Evolutionary conservation across 2,888 invertebrate genomes (phyloP), one percentile per base, ranked within the genome.

Genomic region (Thecocarcelia acutangulata): DNA sequence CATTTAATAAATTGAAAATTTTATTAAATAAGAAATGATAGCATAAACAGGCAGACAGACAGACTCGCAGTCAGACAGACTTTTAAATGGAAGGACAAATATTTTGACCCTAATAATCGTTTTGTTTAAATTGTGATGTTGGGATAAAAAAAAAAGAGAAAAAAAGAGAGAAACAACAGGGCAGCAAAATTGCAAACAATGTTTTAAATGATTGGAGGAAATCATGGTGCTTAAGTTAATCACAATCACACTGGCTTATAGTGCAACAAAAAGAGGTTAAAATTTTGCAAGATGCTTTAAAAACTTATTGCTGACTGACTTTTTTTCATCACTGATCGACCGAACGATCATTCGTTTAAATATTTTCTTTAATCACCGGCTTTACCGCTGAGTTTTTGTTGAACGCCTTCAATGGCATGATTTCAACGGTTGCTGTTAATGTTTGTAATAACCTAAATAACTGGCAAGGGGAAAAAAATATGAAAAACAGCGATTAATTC

Each of bases 1-100:
- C 64, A 75, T 80, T 83, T 76, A 83, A 80, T 69, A 83, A 83
- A 80, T 83, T 83, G 83, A 61, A 79, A 75, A 72, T 79, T 79
- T 80, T 42, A 74, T 77, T 83, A 74, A 78, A 64, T 42, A 52
- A 72, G 44, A 33, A 54, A 13, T 17, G 11, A 42, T 28, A 3
- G n/a, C 9, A 9, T 8, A 63, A 17, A 17, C 11, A 11, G 13
- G 17, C 17, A 12, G 37, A n/a, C 28, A 2, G 15, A 59, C 17
- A 56, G 19, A 48, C 1, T 2, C 5, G 54, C 6, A 42, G 42
- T 13, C 42, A 37, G 11, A 33, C 13, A 19, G 12, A 58, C 24
- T n/a, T 17, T 13, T 37, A 44, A 33, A 75, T 52, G 59, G 46
- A 52, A 52, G 59, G 59, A 69, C 59, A 28, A 82, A 77, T 74